Evolutionary conservation across 2,888 invertebrate species (phyloP).

Genomic region (Drosophila mimica): DNA sequence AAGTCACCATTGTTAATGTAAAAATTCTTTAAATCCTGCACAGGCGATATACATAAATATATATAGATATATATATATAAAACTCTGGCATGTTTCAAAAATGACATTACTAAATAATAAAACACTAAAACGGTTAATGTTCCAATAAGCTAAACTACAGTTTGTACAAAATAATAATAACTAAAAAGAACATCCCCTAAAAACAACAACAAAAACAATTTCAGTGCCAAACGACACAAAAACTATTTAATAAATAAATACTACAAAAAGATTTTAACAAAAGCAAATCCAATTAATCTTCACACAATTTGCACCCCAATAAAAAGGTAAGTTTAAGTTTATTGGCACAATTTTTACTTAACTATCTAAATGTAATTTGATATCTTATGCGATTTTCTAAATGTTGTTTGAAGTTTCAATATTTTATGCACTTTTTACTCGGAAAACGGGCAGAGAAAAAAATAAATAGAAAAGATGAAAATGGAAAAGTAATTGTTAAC

Average conservation of each 20-base stretch:
- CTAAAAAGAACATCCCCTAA: conserved; percentile 12
- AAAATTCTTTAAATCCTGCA: conserved; percentile 29
- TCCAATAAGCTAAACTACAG: conserved; percentile 60
- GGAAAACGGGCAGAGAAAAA: conserved; percentile 14
- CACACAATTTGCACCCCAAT: conserved; percentile 43
- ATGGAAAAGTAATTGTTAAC: not conserved
- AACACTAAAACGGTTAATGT: conserved; percentile 71
- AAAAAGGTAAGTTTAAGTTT: conserved; percentile 42
- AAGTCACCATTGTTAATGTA: conserved; percentile 11
- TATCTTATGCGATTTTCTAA: conserved; percentile 34
- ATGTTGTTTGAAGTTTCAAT: conserved; percentile 37
- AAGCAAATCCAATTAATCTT: conserved; percentile 27
- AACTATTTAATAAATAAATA: conserved; percentile 12
- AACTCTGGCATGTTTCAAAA: conserved; percentile 45
- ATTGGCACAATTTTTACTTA: conserved; percentile 28
- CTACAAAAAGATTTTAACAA: not conserved
- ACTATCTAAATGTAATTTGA: conserved; percentile 21
- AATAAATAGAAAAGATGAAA: not conserved
- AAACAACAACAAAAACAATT: conserved; percentile 18
- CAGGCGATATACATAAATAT: conserved; percentile 32
- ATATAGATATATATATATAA: not conserved
- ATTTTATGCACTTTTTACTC: conserved; percentile 35
- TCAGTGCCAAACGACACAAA: conserved; percentile 37
- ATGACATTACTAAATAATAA: conserved; percentile 45
- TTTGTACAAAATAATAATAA: conserved; percentile 56